A percentile compares a stretch with the other conserved stretches of the same genome.
phyloP scores from a whole-genome alignment of 2,888 invertebrate species.

The Mythimna loreyi region DNA sequence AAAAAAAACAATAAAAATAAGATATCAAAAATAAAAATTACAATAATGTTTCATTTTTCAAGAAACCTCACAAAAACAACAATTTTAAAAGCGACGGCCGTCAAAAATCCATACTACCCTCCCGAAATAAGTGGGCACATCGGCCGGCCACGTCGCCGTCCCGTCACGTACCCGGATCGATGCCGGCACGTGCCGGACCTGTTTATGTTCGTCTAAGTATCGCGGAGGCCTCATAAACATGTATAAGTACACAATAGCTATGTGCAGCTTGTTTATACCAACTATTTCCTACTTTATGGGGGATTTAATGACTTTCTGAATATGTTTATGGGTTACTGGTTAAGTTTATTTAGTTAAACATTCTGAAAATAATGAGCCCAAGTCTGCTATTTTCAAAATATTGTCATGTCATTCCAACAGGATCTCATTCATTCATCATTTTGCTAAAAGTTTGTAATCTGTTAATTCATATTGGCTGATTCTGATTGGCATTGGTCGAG shows the following conservation, averaged over 20 bases:
- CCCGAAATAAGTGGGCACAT: slow-evolving; percentile 35
- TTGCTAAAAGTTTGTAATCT: too few species aligned
- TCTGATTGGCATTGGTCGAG: too few species aligned
- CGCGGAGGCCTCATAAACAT: slow-evolving; percentile 57
- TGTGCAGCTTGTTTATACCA: slow-evolving; percentile 52
- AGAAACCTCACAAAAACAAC: neutral
- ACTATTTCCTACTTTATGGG: slow-evolving; percentile 46
- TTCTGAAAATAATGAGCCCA: neutral
- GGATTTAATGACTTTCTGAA: slow-evolving; percentile 42
- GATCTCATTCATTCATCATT: too few species aligned
- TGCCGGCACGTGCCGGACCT: slow-evolving; percentile 66
- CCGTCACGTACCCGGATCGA: slow-evolving; percentile 66
- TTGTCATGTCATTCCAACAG: too few species aligned
- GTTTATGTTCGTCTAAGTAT: slow-evolving; percentile 62
- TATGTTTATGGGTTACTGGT: slow-evolving; percentile 22
- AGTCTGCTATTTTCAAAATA: too few species aligned
- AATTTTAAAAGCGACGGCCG: neutral
- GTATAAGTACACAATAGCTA: slow-evolving; percentile 46
- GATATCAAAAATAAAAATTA: too few species aligned
- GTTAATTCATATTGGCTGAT: too few species aligned
- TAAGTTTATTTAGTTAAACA: slow-evolving; percentile 3
- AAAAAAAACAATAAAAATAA: too few species aligned
- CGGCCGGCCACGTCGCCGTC: slow-evolving; percentile 45
- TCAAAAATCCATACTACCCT: slow-evolving; percentile 24
- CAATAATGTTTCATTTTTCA: too few species aligned